These are phyloP conservation scores for Agrochola litura DNA, from an alignment of 2,888 invertebrate genomes.

Conservation along the genomic window DNA sequence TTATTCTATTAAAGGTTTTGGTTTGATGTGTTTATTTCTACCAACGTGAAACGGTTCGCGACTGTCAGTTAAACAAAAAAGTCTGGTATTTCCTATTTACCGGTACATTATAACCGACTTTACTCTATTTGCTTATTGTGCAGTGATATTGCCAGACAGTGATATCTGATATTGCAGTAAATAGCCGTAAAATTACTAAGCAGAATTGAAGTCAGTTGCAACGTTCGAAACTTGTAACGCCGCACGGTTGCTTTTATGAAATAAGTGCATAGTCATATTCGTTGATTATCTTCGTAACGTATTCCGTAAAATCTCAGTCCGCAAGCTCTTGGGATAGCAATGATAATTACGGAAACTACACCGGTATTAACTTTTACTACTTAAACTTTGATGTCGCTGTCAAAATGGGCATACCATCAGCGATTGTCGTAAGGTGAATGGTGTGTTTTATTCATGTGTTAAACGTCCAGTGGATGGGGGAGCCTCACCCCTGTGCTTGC, in stretches of 20 bases:
- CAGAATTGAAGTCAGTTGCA: constrained; percentile 47
- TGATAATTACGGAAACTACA: constrained; percentile 22
- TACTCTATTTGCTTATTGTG: constrained; percentile 29
- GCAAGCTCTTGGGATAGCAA: constrained; percentile 4
- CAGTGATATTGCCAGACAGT: constrained; percentile 35
- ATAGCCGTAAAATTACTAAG: constrained; percentile 55
- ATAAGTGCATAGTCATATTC: constrained; percentile 54
- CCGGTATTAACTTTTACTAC: constrained; percentile 25
- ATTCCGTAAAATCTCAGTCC: constrained; percentile 8
- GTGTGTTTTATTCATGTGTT: constrained; percentile 1
- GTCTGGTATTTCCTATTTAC: constrained; percentile 36
- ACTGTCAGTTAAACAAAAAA: constrained; percentile 9
- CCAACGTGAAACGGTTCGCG: constrained; percentile 1
- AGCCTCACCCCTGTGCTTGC: constrained; percentile 15
- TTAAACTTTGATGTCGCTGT: constrained; percentile 17
- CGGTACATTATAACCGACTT: constrained; percentile 24
- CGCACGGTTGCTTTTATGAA: constrained; percentile 43
- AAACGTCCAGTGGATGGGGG: constrained; percentile 9
- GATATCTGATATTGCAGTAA: constrained; percentile 60
- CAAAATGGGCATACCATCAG: not conserved
- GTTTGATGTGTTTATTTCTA: constrained; percentile 2
- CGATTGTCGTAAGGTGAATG: constrained; percentile 9
- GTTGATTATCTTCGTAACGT: constrained; percentile 33
- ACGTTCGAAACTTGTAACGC: constrained; percentile 46
- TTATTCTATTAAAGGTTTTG: not conserved